Evolutionary conservation across 2,888 invertebrate genomes (phyloP), one percentile per base, ranked within the genome.

Genomic region (Tetragonisca angustula): DNA sequence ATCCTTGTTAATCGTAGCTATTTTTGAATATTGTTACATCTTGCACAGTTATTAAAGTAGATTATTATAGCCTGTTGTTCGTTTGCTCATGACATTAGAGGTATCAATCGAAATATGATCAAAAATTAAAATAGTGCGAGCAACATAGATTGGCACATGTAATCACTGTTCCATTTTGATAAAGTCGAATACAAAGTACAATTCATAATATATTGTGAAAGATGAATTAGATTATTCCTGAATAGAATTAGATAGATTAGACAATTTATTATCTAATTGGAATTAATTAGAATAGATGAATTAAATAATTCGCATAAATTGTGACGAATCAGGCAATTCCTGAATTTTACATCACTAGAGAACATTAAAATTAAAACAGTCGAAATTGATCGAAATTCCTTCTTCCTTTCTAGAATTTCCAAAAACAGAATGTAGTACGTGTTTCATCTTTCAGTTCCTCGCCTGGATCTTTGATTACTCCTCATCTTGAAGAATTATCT

Each of bases 121-220:
- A 64, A 64, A 64, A 64, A 43, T 64, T 64, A 64, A 32, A 64
- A 21, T 64, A 21, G 19, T 21, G 27, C 64, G 64, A 21, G 32
- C 21, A 64, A 64, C 32, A 64, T 32, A 64, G 36, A 64, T 64
- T 64, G 64, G 21, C 64, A 64, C 64, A 36, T 32, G 21, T 64
- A 32, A 32, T 64, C 27, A 21, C 32, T 32, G 0, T 32, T 32
- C 21, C 21, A 64, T 64, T 64, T 13, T 13, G 19, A 36, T 32
- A 27, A 61, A 61, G 32, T 11, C 2, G 13, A 32, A 21, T 21
- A 36, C 9, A 43, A 43, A 43, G 43, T 64, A 27, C 6, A 27
- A 24, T 61, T 32, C 21, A 19, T 43, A 43, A 43, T 43, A 43
- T 11, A 27, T 5, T 19, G 5, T 13, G 13, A 64, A 64, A 13